Evolutionary conservation across 2,797 vertebrate genomes (phyloP).

Genomic region (Coracias cyanogaster): DNA sequence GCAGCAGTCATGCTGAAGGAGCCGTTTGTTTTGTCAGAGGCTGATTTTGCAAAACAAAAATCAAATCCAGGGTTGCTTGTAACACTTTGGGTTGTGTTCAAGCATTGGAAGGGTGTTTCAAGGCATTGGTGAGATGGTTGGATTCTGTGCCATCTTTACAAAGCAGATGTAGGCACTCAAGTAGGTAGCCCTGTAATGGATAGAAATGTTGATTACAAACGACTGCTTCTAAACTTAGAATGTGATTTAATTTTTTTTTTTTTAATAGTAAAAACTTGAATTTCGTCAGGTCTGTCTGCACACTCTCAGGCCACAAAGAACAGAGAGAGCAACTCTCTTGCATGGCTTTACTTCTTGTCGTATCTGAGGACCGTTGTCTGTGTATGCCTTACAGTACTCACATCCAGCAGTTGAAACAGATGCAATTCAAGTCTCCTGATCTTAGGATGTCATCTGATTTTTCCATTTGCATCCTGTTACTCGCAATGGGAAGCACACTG

Average conservation of each 20-base stretch:
- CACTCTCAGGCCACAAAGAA: not conserved
- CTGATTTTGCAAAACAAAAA: not conserved
- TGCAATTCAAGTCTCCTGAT: not conserved
- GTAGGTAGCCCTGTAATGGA: not conserved
- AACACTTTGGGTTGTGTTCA: not conserved
- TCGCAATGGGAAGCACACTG: not conserved
- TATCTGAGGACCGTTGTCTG: not conserved
- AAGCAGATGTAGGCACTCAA: not conserved
- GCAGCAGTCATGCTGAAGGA: not conserved
- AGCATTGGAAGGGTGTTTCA: not conserved
- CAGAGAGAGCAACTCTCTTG: not conserved
- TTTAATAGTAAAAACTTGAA: not conserved
- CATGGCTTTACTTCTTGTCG: not conserved
- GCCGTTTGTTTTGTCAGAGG: not conserved
- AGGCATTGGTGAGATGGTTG: accelerated
- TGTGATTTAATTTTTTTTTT: not conserved
- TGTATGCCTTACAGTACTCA: not conserved
- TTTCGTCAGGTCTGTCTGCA: not conserved
- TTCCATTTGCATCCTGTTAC: slow-evolving; percentile 14
- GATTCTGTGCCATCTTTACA: not conserved
- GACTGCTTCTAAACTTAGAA: not conserved
- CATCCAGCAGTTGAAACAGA: not conserved
- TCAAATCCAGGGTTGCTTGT: not conserved
- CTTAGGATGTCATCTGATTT: not conserved
- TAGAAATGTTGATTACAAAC: not conserved